Evolutionary conservation across 30 jellyfish, hydroid and myxozoan species (phyloP), one percentile per base, ranked within the genome.

Genomic region (Haliclystus octoradiatus): DNA sequence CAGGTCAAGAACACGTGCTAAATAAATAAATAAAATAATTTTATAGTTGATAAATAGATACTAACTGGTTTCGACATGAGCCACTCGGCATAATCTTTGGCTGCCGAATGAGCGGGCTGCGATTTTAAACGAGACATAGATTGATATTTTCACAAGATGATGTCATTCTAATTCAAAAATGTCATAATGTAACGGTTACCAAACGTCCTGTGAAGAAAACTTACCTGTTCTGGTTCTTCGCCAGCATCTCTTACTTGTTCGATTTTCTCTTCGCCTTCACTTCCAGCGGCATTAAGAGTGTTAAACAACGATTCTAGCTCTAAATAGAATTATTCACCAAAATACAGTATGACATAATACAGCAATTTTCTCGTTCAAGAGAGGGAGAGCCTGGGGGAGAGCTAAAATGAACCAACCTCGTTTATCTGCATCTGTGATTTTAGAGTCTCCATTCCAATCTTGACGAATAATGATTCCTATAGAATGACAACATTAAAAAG

Each of bases 391-490:
- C 15, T 46, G 12, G 19, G 19, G 60, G 19, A 9, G 19, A 9
- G 12, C 19, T 46, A 19, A 46, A 46, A 28, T 40, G 25, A 13
- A 19, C 19, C 1, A 14, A 83, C 95, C 95, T 65, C 65, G 87
- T 62, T 87, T 70, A 65, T 84, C 95, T 3, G 95, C 95, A 76
- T 84, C 95, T 22, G 95, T 75, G 12, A 84, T 84, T 72, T 84
- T 84, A 25, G 95, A 84, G 57, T 84, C 95, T 1, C 88, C 88
- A 2, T 92, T 84, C 95, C 95, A 84, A 62, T 84, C 95, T 51
- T 84, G 92, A 9, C 92, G 80, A 28, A 76, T 63, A 29, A 76
- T 70, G 34, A 63, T 69, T 49, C 92, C 95, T 83, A 29, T 19
- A 66, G 15, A 51, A 64, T n/a, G 29, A 1, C 2, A 19, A 80